phyloP scores from a whole-genome alignment of 2,113 vertebrate genomes.

The Aleadryas rufinucha region DNA sequence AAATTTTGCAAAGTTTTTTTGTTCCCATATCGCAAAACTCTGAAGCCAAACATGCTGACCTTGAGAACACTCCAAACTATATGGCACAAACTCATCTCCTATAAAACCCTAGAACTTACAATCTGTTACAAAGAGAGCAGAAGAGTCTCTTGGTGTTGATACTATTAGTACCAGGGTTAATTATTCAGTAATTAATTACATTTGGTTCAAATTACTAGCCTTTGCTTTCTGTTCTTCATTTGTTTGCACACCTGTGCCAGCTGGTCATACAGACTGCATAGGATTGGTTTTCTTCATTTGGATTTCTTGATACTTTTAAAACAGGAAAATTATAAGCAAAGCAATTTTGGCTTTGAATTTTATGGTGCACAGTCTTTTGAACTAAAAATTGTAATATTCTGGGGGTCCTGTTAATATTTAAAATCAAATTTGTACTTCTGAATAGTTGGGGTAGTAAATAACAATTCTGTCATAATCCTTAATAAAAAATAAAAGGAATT shows the following conservation, averaged over 20 bases:
- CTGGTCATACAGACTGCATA: not conserved
- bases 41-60: not conserved
- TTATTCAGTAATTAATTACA: not conserved
- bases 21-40: not conserved
- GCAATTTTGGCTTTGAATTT: not conserved
- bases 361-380: not conserved
- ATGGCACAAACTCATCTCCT: not conserved
- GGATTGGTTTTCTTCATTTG: not conserved
- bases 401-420: not conserved
- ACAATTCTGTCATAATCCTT: not conserved
- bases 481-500: not conserved
- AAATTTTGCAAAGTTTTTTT: not conserved
- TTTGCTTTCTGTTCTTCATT: not conserved
- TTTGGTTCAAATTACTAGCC: not conserved
- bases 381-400: not conserved
- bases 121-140: not conserved
- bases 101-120: not conserved
- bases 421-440: not conserved
- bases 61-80: not conserved
- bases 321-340: not conserved
- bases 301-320: not conserved
- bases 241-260: not conserved
- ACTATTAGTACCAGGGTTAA: not conserved
- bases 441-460: not conserved
- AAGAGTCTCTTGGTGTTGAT: not conserved